Base-by-base conservation (phyloP, 2,797 vertebrate genomes). In the Cheirogaleus major region DNA sequence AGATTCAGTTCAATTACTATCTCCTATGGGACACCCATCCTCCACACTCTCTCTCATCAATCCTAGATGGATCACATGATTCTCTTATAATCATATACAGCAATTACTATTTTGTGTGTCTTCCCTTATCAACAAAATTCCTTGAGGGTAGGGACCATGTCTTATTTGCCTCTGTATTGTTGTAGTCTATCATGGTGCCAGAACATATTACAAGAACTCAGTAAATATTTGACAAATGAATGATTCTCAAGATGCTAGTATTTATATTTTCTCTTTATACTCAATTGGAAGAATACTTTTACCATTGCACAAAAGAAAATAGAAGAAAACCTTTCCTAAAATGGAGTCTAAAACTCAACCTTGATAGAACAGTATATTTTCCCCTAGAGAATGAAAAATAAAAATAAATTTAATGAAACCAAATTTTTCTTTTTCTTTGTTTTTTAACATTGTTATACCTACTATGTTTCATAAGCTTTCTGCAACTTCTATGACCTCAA, bases 261-360 rank as follows among this genome's bases (percentile, higher is more conserved):
- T 52, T 70, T 69, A 32, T 69, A 35, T 78, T 78, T 82, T 92
- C 55, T 88, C 50, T 82, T 89, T 79, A 85, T 59, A 70, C 7
- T 8, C 25, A 96, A 52, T 15, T 52, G 22, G 12, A 92, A 92
- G 22, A 45, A 61, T 79, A 94, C 59, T 89, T 93, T 89, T 65
- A 84, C 35, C 23, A 75, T 55, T 57, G 4, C 22, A 91, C 15
- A 65, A 85, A 88, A 89, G 27, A 72, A 92, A 94, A 83, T 45
- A 55, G 20, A 93, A 90, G 41, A 18, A 91, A 89, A 43, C 5
- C 5, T 8, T 95, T 94, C 48, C 30, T 93, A 93, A 95, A 89
- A 65, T n/a, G 65, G 11, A 88, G 18, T 4, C 0, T 5, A 30
- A 73, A 85, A 50, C 43, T 92, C 76, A 88, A 70, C 81, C 32